Evolutionary conservation across 1,140 invertebrate genomes (phyloP), one percentile per base, ranked within the genome.

Genomic region (Leptinotarsa lineolata): DNA sequence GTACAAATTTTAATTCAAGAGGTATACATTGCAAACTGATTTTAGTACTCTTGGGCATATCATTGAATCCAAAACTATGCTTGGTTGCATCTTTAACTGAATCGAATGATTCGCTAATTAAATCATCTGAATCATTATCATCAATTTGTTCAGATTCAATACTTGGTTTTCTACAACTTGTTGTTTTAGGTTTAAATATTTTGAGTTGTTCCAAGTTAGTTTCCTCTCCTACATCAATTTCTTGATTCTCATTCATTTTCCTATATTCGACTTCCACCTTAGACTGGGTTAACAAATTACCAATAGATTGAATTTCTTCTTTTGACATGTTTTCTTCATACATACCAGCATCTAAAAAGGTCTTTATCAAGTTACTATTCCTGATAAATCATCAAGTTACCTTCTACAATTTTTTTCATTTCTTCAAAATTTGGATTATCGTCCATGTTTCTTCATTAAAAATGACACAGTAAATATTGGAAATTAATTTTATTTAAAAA

Each of bases 331-430:
- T 63, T 16, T 61, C 24, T 63, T 71, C 69, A 71, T 45, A 61
- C 59, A 71, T 63, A 22, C 18, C 30, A 61, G 69, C 69, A 63
- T 71, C 69, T 71, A 45, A 61, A 71, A 46, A 54, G 8, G n/a
- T 68, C 21, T 48, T 68, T 30, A 39, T 39, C 39, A 67, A 70
- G 16, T 8, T 58, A 3, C 15, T 21, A 24, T 45, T 68, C 45
- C 18, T 0, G 18, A 18, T n/a, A n/a, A 68, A 68, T 18, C n/a
- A 18, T 68, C 4, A 44, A 45, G 5, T 68, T 22, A 68, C 66
- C 66, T 45, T 68, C 21, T 18, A 68, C 21, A 68, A 68, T 46
- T 45, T n/a, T 45, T 46, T 45, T 68, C 30, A 45, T 46, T 68
- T 68, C 66, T 4, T 16, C 15, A 54, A 54, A 54, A 54, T 54